Evolutionary conservation across 2,888 invertebrate genomes (phyloP).

Genomic region (Aromia moschata): DNA sequence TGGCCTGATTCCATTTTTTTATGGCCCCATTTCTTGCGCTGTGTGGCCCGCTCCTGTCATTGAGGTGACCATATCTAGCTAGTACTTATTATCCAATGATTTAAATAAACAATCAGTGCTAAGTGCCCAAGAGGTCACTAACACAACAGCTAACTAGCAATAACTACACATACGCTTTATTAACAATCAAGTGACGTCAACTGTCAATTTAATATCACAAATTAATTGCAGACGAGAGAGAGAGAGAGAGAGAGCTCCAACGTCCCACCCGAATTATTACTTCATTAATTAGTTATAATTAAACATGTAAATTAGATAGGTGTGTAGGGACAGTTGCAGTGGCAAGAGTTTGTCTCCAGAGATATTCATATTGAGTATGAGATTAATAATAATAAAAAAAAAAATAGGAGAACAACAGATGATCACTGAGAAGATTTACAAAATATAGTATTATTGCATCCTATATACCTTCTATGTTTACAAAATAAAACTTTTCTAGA

Average conservation of each 20-base stretch:
- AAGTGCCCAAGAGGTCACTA: conserved; percentile 51
- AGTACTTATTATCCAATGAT: conserved; percentile 46
- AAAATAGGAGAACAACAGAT: too few relatives aligned
- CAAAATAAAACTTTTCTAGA: too few relatives aligned
- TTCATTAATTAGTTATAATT: conserved; percentile 35
- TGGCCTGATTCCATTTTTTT: too few relatives aligned
- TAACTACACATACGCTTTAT: conserved; percentile 45
- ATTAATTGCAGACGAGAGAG: conserved; percentile 41
- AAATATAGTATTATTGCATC: too few relatives aligned
- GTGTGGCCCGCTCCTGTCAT: conserved; percentile 14
- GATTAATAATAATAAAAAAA: too few relatives aligned
- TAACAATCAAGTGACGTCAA: conserved; percentile 53
- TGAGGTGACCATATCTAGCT: conserved; percentile 17
- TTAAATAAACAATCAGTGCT: conserved; percentile 52
- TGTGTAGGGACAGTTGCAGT: too few relatives aligned
- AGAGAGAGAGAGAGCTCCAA: too few relatives aligned
- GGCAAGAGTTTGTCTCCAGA: too few relatives aligned
- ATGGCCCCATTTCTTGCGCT: not conserved
- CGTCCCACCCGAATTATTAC: conserved; percentile 33
- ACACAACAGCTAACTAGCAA: conserved; percentile 47
- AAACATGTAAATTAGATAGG: conserved; percentile 32
- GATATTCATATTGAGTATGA: too few relatives aligned
- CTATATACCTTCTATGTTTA: too few relatives aligned
- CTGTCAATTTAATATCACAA: conserved; percentile 49
- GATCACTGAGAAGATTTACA: too few relatives aligned